These are phyloP conservation scores for Brachyptera risi DNA, from an alignment of 2,888 invertebrate species.

Conservation along the genomic window DNA sequence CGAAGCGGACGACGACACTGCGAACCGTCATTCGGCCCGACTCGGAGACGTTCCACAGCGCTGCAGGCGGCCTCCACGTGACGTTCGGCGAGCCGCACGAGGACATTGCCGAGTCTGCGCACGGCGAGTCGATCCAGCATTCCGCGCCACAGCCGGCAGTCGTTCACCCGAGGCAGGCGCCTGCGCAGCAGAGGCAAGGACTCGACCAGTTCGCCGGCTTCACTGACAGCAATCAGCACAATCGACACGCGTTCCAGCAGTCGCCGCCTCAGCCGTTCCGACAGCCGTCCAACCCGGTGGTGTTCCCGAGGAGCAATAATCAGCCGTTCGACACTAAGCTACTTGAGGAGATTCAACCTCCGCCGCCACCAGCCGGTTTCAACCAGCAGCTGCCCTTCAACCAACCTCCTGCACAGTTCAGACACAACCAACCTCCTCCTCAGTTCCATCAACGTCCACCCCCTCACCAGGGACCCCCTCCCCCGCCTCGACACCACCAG, in stretches of 20 bases:
- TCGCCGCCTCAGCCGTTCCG: slow-evolving; percentile 55
- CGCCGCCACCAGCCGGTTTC: slow-evolving; percentile 52
- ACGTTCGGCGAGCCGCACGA: slow-evolving; percentile 66
- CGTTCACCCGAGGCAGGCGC: slow-evolving; percentile 44
- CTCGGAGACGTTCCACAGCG: slow-evolving; percentile 72
- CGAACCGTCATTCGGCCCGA: slow-evolving; percentile 83
- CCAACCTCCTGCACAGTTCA: slow-evolving; percentile 36
- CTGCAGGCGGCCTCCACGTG: slow-evolving; percentile 73
- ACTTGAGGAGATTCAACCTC: no score
- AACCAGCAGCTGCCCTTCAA: slow-evolving; percentile 49
- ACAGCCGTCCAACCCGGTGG: slow-evolving; percentile 38
- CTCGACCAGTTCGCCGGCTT: slow-evolving; percentile 24
- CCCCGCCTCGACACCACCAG: slow-evolving; percentile 40
- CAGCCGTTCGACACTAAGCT: slow-evolving; percentile 48
- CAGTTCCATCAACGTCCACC: slow-evolving; percentile 35
- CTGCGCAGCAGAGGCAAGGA: slow-evolving; percentile 22
- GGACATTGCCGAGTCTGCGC: slow-evolving; percentile 15
- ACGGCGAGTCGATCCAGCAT: slow-evolving; percentile 39
- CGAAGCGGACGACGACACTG: slow-evolving; percentile 70
- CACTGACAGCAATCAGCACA: slow-evolving; percentile 24
- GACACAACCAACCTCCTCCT: slow-evolving; percentile 41
- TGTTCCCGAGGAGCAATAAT: slow-evolving; percentile 6
- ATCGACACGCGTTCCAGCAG: slow-evolving; percentile 45
- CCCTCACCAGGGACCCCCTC: slow-evolving; percentile 42
- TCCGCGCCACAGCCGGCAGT: slow-evolving; percentile 62